Conservation (phyloP, 2,113 vertebrate genomes). For the Otus sunia region DNA sequence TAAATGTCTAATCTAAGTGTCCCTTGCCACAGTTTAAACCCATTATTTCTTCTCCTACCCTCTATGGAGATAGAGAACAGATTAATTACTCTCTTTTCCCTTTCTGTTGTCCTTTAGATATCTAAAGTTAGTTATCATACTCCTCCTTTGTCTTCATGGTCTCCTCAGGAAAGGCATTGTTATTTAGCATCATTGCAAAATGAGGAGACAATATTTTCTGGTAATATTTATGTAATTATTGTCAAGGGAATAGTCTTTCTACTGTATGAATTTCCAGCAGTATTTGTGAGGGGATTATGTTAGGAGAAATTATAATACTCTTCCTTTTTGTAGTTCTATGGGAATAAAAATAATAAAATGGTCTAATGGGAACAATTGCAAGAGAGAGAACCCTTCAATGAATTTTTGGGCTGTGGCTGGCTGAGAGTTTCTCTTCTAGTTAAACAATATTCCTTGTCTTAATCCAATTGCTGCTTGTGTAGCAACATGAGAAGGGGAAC, state of each 20-base stretch:
- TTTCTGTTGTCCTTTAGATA: not conserved
- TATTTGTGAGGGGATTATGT: constrained; percentile 7
- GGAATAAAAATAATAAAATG: not conserved
- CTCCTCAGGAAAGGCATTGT: not conserved
- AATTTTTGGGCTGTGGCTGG: not conserved
- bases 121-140: not conserved
- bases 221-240: not conserved
- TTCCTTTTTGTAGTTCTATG: not conserved
- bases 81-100: not conserved
- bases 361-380: not conserved
- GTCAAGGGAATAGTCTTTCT: not conserved
- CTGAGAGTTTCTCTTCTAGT: not conserved
- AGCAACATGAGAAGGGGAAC: not conserved
- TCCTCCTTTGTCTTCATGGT: not conserved
- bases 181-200: not conserved
- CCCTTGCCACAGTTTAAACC: not conserved
- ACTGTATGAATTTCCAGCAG: not conserved
- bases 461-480: accelerated
- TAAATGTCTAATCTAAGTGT: not conserved
- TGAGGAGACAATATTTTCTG: not conserved
- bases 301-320: not conserved
- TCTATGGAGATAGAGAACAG: not conserved
- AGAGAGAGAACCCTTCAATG: not conserved
- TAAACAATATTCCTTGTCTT: not conserved
- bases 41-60: not conserved